phyloP scores from a whole-genome alignment of 2,888 invertebrate genomes.

The Polydrusus cervinus region DNA sequence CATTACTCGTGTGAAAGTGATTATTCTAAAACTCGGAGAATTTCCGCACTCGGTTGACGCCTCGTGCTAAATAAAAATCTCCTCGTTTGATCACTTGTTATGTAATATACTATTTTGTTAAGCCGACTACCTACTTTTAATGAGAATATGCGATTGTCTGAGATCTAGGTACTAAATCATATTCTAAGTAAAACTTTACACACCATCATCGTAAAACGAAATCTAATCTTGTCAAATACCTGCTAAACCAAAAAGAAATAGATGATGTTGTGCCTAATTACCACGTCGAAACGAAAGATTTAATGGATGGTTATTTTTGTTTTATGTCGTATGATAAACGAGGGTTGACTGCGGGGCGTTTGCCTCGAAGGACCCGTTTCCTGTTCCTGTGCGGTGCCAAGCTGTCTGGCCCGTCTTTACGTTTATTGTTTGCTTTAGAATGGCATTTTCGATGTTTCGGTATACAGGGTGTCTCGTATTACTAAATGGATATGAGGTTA shows the following conservation, averaged over 20 bases:
- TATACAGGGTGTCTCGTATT: not conserved
- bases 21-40: too few species aligned
- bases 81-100: too few species aligned
- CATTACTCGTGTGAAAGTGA: too few species aligned
- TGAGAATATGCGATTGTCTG: too few species aligned
- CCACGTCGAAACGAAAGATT: conserved; percentile 50
- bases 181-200: not conserved
- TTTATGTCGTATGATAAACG: conserved; percentile 44
- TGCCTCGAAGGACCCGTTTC: conserved; percentile 43
- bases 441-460: not conserved
- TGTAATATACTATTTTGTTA: too few species aligned
- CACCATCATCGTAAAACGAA: not conserved
- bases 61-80: too few species aligned
- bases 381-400: conserved; percentile 53
- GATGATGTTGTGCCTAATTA: conserved; percentile 43
- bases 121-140: too few species aligned
- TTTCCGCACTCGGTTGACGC: too few species aligned
- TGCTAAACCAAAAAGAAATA: conserved; percentile 28
- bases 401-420: conserved; percentile 46
- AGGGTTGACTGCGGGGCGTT: conserved; percentile 46
- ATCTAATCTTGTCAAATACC: conserved; percentile 25
- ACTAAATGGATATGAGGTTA: too few species aligned
- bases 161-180: too few species aligned
- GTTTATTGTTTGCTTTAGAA: conserved; percentile 12
- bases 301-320: conserved; percentile 54